Conservation (phyloP, 2,797 vertebrate species). For the Crenichthys baileyi region DNA sequence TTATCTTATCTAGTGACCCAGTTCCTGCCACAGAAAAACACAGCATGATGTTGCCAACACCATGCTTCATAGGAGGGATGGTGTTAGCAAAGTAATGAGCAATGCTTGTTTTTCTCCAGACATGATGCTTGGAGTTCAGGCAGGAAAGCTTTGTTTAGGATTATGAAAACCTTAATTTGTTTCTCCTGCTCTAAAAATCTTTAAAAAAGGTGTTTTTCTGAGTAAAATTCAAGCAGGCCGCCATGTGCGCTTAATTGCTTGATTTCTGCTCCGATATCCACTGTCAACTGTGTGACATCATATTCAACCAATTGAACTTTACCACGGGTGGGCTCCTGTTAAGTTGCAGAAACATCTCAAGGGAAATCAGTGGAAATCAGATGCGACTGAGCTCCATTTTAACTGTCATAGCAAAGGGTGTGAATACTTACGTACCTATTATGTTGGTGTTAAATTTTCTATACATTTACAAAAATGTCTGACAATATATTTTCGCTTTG, state of each 20-base stretch:
- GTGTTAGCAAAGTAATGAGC: too few relatives aligned
- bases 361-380: neutral
- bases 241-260: neutral
- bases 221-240: neutral
- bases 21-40: neutral
- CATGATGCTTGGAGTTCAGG: neutral
- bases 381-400: neutral
- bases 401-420: neutral
- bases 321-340: neutral
- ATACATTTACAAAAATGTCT: neutral
- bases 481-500: neutral
- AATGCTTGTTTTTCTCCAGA: neutral
- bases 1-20: neutral
- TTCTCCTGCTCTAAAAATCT: neutral
- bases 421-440: neutral
- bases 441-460: neutral
- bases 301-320: neutral
- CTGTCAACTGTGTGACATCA: neutral
- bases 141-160: neutral
- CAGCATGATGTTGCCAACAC: neutral
- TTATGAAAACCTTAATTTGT: neutral
- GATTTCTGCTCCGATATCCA: neutral
- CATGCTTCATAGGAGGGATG: neutral
- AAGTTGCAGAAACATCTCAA: neutral
- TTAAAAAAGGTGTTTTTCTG: neutral